Conservation (phyloP, 2,113 vertebrate genomes). For the Beaufortia kweichowensis region DNA sequence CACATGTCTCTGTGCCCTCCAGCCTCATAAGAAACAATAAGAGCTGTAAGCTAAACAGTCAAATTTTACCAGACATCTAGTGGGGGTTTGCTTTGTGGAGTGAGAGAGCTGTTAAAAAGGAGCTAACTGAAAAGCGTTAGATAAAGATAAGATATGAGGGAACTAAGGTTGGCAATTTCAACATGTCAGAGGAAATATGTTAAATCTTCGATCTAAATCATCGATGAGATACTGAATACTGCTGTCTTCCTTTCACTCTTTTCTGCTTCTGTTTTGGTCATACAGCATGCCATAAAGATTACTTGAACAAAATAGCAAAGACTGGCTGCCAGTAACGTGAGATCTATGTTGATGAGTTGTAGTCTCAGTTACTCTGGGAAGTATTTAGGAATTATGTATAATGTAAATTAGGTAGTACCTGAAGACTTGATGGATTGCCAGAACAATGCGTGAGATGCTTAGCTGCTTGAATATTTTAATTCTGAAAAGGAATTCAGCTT, state of each 20-base stretch:
- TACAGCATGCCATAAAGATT: background rate
- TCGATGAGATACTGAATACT: background rate
- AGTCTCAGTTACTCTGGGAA: background rate
- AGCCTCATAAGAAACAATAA: background rate
- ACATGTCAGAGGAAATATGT: conserved; percentile 36
- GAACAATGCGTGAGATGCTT: background rate
- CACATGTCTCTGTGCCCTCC: background rate
- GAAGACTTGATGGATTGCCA: background rate
- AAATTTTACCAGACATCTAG: background rate
- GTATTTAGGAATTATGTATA: background rate
- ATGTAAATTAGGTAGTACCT: background rate
- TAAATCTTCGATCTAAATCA: background rate
- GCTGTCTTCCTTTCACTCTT: background rate
- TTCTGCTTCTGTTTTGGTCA: background rate
- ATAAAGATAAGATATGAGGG: conserved; percentile 22
- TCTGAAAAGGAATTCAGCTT: background rate
- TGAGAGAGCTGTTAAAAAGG: conserved; percentile 1
- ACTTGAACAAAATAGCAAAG: too few species aligned
- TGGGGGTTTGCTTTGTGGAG: background rate
- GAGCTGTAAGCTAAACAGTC: background rate
- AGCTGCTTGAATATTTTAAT: background rate
- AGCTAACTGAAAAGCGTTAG: background rate
- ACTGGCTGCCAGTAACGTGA: too few species aligned
- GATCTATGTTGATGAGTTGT: too few species aligned
- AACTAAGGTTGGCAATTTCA: conserved; percentile 15